Evolutionary conservation across 2,888 invertebrate species (phyloP), one percentile per base, ranked within the genome.

Genomic region (Epinotia demarniana): DNA sequence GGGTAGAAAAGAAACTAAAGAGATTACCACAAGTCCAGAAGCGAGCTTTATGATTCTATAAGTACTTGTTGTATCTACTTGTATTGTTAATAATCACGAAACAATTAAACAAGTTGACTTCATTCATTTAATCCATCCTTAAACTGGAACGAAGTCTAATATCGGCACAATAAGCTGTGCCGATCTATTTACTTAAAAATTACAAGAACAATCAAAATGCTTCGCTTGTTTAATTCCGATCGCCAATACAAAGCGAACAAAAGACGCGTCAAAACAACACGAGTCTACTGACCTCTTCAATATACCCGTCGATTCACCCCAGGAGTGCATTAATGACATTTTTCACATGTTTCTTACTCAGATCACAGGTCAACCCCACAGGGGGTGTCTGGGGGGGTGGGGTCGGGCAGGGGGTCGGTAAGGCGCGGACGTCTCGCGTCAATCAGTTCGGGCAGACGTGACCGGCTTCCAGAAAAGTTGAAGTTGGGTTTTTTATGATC

Each of bases 361-460:
- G 87, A 86, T 88, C 89, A 85, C 89, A 89, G 92, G 92, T 93
- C 92, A 91, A 90, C 80, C 83, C 82, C 71, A 18, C 72, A 72
- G 77, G 75, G 74, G 81, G 79, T 81, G 81, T 73, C 63, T 74
- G 78, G 78, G 79, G 81, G 80, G 79, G 77, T 82, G 78, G 80
- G 77, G 63, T 78, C 18, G 72, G 75, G 72, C 72, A 64, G 33
- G 69, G 27, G 61, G 78, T 78, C 79, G 79, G 76, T 82, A 84
- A 88, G 90, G 91, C 89, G 91, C 88, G 89, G 90, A 91, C 92
- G 93, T 93, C 93, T 92, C 92, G 88, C 93, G 93, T 94, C 93
- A 94, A 94, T 94, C 93, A 94, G 93, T 91, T 91, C 87, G 87
- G 81, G 79, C 81, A 85, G 88, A 94, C 94, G 94, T 94, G 94